Base-by-base conservation (phyloP, 2,797 vertebrate species). In the Galagoides demidoff region DNA sequence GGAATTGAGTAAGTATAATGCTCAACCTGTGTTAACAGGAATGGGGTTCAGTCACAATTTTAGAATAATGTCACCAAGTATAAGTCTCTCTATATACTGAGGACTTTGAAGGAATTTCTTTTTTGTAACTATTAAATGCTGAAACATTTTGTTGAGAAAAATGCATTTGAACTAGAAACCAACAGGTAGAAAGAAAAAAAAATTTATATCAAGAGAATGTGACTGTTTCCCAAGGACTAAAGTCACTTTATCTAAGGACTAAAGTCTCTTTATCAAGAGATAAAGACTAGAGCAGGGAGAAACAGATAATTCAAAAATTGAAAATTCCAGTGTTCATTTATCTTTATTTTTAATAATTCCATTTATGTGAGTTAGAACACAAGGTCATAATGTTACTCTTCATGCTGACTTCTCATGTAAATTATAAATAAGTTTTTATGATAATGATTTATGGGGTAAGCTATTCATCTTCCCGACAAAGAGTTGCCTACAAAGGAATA, bases 301-400 rank as follows among this genome's bases (percentile, higher is more conserved):
- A 89, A 5, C 45, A 87, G 45, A 59, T 68, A 85, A 92, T 88
- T 89, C 83, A 89, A 37, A 95, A 76, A 92, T n/a, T 59, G 25
- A 96, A 89, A 87, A 29, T 82, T 73, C 68, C 43, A 27, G 25
- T 12, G n/a, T 52, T 82, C 86, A 87, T 95, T 96, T 93, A 87
- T 91, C 81, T 96, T 94, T 96, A 86, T 88, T 96, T 92, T 96
- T 89, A 96, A 92, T 94, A 95, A 96, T 78, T 95, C 27, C 77
- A 94, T 92, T 73, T 96, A 34, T 77, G 85, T 39, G 34, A 81
- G 37, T 91, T 91, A 94, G 76, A 86, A 92, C 90, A 89, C 55
- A 93, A 93, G 74, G 78, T 86, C 84, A 77, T 81, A 85, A 84
- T 43, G 37, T 91, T 95, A 83, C 45, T 89, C 70, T 92, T 95